phyloP scores from a whole-genome alignment of 2,797 vertebrate species.

The Phrynocephalus vlangalii region DNA sequence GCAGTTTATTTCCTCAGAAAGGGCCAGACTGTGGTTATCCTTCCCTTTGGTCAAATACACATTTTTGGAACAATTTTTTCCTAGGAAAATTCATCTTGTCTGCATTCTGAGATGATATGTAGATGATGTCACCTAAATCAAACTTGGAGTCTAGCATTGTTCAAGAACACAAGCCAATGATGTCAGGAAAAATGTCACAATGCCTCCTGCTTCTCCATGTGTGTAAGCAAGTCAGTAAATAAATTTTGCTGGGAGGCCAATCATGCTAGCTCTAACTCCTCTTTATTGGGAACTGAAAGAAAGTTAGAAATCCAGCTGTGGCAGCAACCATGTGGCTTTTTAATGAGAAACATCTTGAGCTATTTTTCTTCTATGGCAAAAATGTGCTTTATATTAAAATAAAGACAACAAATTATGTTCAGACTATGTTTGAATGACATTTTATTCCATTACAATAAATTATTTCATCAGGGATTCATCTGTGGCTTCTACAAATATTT shows the following conservation, averaged over 20 bases:
- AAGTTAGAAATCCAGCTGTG: neutral
- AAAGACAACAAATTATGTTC: neutral
- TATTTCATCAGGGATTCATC: neutral
- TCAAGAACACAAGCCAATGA: neutral
- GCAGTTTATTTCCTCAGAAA: neutral
- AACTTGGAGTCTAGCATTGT: neutral
- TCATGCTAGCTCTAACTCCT: neutral
- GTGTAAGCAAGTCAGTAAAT: neutral
- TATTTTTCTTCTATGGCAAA: conserved; percentile 1
- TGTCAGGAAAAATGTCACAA: neutral
- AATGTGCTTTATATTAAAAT: conserved; percentile 16
- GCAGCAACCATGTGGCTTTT: neutral
- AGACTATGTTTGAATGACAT: conserved; percentile 8
- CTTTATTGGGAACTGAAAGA: neutral
- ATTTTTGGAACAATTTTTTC: neutral
- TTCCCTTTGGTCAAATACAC: neutral
- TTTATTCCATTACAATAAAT: neutral
- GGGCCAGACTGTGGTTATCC: neutral
- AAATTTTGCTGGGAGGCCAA: neutral
- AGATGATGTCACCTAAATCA: neutral
- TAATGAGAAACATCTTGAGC: conserved; percentile 16
- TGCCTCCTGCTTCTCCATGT: neutral
- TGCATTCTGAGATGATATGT: neutral
- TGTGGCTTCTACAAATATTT: neutral
- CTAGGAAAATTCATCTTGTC: neutral